These are phyloP conservation scores for Conops quadrifasciatus DNA, from an alignment of 2,888 invertebrate genomes.

Conservation along the genomic window DNA sequence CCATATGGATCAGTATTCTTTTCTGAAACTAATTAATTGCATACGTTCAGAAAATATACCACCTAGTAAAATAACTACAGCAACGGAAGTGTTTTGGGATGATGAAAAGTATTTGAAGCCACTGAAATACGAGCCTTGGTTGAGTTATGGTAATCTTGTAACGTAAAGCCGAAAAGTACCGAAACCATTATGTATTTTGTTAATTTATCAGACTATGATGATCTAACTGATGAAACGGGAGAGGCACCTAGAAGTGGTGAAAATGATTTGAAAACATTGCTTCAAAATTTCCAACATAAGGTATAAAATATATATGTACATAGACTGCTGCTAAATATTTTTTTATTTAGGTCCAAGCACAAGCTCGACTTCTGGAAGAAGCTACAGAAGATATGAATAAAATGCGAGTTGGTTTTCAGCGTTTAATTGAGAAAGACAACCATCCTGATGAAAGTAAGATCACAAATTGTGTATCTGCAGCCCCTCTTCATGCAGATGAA, in stretches of 20 bases:
- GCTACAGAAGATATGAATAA: constrained; percentile 65
- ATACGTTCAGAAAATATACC: constrained; percentile 72
- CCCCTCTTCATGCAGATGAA: constrained; percentile 74
- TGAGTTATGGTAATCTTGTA: constrained; percentile 76
- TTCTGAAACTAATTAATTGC: constrained; percentile 83
- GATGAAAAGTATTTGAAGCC: constrained; percentile 83
- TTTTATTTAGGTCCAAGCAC: constrained; percentile 65
- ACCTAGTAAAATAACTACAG: constrained; percentile 68
- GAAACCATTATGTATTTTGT: background rate
- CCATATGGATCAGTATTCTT: constrained; percentile 83
- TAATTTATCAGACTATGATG: constrained; percentile 43
- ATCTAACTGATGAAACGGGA: constrained; percentile 36
- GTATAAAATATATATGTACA: constrained; percentile 25
- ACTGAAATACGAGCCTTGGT: constrained; percentile 79
- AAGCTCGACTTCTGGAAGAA: constrained; percentile 69
- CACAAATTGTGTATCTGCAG: constrained; percentile 62
- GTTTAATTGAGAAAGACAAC: constrained; percentile 50
- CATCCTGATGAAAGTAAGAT: constrained; percentile 30
- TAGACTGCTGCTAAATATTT: too few species aligned
- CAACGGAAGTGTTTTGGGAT: constrained; percentile 72
- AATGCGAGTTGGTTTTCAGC: constrained; percentile 56
- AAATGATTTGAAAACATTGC: constrained; percentile 29
- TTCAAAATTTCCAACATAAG: constrained; percentile 23
- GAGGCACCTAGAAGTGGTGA: constrained; percentile 6
- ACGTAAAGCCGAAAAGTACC: background rate